These are phyloP conservation scores for Lagenorhynchus albirostris DNA, from an alignment of 2,113 vertebrate genomes.

Conservation along the genomic window DNA sequence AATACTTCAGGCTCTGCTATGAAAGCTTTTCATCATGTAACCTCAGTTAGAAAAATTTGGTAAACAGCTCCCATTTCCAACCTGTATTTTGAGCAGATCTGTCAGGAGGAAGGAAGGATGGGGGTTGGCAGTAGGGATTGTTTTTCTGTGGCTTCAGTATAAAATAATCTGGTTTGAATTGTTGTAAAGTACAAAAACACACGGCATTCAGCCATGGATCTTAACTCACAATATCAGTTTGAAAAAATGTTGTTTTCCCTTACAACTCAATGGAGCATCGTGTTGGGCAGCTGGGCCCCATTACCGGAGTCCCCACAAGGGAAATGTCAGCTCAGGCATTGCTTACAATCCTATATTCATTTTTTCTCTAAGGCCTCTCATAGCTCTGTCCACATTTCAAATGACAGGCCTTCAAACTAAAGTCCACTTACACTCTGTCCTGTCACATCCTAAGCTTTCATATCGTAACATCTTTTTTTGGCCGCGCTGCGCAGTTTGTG, in stretches of 20 bases:
- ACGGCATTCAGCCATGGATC: conserved; percentile 67
- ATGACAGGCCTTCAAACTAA: background rate
- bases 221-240: conserved; percentile 72
- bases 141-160: conserved; percentile 46
- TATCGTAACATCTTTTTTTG: background rate
- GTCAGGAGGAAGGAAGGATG: background rate
- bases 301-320: conserved; percentile 67
- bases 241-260: conserved; percentile 71
- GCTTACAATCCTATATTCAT: conserved; percentile 72
- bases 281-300: conserved; percentile 64
- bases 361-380: conserved; percentile 55
- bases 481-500: background rate
- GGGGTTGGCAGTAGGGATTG: conserved; percentile 9
- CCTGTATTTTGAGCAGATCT: conserved; percentile 43
- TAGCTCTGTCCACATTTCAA: conserved; percentile 69
- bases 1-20: background rate
- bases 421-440: background rate
- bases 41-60: background rate
- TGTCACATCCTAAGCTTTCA: background rate
- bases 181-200: conserved; percentile 72
- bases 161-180: conserved; percentile 73
- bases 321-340: conserved; percentile 74
- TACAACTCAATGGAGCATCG: conserved; percentile 63
- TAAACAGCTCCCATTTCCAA: conserved; percentile 60
- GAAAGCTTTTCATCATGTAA: conserved; percentile 56